Evolutionary conservation across 2,888 invertebrate species (phyloP).

Genomic region (Nudaria mundana): DNA sequence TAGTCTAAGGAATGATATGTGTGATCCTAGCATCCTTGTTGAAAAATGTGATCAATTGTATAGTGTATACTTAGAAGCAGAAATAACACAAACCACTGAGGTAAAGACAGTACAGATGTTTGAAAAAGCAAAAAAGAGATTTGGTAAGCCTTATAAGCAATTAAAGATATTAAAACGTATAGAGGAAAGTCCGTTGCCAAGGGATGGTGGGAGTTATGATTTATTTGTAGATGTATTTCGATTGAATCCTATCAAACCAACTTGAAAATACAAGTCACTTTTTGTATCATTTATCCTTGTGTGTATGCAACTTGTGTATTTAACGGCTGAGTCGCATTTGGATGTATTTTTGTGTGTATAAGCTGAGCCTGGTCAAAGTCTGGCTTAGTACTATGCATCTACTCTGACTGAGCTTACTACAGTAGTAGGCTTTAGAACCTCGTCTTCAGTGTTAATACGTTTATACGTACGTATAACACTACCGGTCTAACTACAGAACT

Average conservation of each 20-base stretch:
- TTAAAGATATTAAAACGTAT: neutral
- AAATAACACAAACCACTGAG: constrained; percentile 32
- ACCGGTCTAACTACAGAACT: no score
- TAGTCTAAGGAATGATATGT: constrained; percentile 30
- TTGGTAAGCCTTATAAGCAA: constrained; percentile 17
- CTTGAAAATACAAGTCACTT: neutral
- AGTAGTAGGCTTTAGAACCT: no score
- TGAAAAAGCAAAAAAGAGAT: constrained; percentile 41
- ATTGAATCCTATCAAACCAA: constrained; percentile 49
- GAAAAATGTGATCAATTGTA: constrained; percentile 54
- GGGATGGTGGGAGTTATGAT: constrained; percentile 21
- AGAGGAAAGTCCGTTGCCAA: neutral
- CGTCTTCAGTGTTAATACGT: no score
- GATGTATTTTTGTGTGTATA: no score
- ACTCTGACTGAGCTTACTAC: no score
- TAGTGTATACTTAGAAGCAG: constrained; percentile 45
- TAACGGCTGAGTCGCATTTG: no score
- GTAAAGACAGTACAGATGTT: constrained; percentile 37
- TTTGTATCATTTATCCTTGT: neutral
- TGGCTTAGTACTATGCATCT: no score
- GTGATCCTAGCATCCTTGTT: constrained; percentile 45
- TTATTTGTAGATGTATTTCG: constrained; percentile 54
- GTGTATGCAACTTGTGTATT: no score
- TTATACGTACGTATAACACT: no score
- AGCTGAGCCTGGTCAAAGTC: no score